Evolutionary conservation across 2,888 invertebrate genomes (phyloP), one percentile per base, ranked within the genome.

Genomic region (Rhingia rostrata): DNA sequence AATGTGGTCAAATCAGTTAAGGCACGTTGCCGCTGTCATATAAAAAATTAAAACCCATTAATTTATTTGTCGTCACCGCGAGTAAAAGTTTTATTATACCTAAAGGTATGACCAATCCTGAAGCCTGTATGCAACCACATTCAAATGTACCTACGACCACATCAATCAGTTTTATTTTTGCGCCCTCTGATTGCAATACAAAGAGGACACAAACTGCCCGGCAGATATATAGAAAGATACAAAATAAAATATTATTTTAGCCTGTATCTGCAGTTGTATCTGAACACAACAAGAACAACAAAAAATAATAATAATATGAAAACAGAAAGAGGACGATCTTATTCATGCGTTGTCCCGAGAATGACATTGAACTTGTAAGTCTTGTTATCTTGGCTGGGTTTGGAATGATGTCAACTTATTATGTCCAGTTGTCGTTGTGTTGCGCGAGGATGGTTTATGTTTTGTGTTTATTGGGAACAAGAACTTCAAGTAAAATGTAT

Each of bases 331-430:
- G 51, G 70, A 72, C 61, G 66, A 47, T 70, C 30, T 56, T 66
- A 72, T 60, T 72, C 77, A 61, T 70, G 35, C 49, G 30, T 49
- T 60, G 72, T 58, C 74, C 33, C 49, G 56, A 37, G 58, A 49
- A 82, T 82, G 82, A 77, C 82, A 82, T 82, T 82, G 82, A 82
- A 82, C 82, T 82, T 82, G 82, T 72, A 77, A 77, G 77, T 82
- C 81, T 77, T 77, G 77, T 82, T 82, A 82, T 82, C 82, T 22
- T 82, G 60, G 61, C 43, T 66, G 64, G 75, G 22, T 22, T 53
- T 77, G 70, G 66, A 82, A 82, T 82, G 77, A 82, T 82, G 82
- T 82, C 82, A 82, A 77, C 82, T 82, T 82, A 82, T 77, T 75
- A 82, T 64, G 70, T 77, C 64, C 81, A 69, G 54, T 61, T 61